phyloP scores from a whole-genome alignment of 2,113 vertebrate genomes.

The Myotis lucifugus region DNA sequence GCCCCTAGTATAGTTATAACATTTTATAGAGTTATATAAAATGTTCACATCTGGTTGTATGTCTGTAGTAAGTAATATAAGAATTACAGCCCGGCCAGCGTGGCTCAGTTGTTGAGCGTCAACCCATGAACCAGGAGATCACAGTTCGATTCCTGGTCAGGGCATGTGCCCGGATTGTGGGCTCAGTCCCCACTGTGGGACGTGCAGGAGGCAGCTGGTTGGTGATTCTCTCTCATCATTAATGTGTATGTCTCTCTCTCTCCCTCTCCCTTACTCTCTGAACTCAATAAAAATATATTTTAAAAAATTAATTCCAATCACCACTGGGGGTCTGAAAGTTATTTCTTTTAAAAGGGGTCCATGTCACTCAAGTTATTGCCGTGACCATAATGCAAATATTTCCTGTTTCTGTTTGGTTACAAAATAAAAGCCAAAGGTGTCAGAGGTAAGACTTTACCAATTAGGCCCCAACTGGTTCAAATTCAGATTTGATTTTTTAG shows the following conservation, averaged over 20 bases:
- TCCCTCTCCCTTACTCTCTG: too few relatives aligned
- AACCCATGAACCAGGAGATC: too few relatives aligned
- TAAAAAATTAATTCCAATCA: neutral
- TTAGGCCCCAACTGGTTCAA: neutral
- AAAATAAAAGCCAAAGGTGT: neutral
- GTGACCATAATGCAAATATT: neutral
- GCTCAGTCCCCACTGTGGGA: too few relatives aligned
- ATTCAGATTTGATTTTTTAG: constrained; percentile 35
- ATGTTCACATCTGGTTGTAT: constrained; percentile 7
- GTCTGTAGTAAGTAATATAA: neutral
- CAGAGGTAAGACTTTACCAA: neutral
- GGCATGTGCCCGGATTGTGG: too few relatives aligned
- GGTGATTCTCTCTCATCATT: too few relatives aligned
- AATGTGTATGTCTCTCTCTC: too few relatives aligned
- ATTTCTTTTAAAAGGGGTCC: neutral
- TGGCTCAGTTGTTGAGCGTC: too few relatives aligned
- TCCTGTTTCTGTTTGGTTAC: neutral
- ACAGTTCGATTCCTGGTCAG: too few relatives aligned
- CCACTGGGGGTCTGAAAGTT: neutral
- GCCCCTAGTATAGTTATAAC: too few relatives aligned
- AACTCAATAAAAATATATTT: too few relatives aligned
- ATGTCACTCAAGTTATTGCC: neutral
- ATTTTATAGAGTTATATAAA: neutral
- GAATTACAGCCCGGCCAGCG: too few relatives aligned
- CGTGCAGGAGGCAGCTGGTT: too few relatives aligned